Percentiles rank a stretch among this genome's conserved stretches.
phyloP scores from a whole-genome alignment of 1,140 invertebrate genomes.

The Achatina immaculata region DNA sequence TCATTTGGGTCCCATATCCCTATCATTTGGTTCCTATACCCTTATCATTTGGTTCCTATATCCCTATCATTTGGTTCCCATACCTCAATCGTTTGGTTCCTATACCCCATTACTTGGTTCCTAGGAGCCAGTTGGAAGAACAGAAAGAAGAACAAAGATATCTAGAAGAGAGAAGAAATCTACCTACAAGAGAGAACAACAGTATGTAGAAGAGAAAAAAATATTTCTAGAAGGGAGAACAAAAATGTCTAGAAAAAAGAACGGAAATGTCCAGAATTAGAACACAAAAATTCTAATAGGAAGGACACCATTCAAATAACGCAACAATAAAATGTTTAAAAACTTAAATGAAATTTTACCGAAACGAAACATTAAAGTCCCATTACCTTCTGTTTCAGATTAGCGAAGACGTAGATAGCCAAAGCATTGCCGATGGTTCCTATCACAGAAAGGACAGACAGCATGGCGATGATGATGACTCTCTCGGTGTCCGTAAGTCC shows the following conservation, averaged over 20 bases:
- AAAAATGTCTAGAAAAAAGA: neutral
- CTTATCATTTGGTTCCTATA: too few species aligned
- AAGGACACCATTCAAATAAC: neutral
- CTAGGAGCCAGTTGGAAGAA: too few species aligned
- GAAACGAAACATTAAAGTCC: too few species aligned
- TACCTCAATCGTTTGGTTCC: too few species aligned
- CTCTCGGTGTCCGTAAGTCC: neutral
- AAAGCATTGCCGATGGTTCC: constrained; percentile 27
- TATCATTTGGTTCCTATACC: too few species aligned
- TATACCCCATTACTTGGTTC: too few species aligned
- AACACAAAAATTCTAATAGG: neutral
- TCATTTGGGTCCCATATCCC: too few species aligned
- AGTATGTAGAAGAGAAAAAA: neutral
- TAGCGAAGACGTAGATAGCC: constrained; percentile 35
- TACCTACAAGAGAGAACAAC: neutral
- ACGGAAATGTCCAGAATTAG: neutral
- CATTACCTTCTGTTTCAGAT: constrained; percentile 28
- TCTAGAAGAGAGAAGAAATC: neutral
- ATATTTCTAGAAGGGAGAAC: neutral
- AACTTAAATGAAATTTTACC: neutral
- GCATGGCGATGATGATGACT: constrained; percentile 8
- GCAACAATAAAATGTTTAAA: neutral
- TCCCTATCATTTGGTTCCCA: too few species aligned
- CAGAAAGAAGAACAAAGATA: neutral
- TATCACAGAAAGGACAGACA: neutral